Conservation (phyloP, 2,113 vertebrate genomes). For the Amphiprion ocellaris region DNA sequence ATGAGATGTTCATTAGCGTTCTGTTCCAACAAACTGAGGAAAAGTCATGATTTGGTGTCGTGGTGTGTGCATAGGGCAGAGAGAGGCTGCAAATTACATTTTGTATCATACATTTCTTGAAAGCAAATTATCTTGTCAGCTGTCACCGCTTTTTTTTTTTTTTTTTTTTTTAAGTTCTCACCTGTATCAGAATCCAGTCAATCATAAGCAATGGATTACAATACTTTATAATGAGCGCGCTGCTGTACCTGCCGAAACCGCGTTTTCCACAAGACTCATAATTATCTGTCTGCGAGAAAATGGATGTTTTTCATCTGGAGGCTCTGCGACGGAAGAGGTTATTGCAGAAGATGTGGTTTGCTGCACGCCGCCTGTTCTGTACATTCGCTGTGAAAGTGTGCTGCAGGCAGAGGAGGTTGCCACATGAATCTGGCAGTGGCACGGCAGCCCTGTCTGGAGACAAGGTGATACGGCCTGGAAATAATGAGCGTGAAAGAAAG, state of each 20-base stretch:
- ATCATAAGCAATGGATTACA: constrained; percentile 39
- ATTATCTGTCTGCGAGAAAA: constrained; percentile 55
- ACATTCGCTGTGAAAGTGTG: constrained; percentile 33
- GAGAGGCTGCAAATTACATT: constrained; percentile 7
- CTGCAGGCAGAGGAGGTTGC: constrained; percentile 52
- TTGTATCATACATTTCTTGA: constrained; percentile 23
- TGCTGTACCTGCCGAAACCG: constrained; percentile 31
- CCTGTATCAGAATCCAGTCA: constrained; percentile 47
- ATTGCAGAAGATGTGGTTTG: constrained; percentile 35
- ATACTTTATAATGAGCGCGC: constrained; percentile 50
- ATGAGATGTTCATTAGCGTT: constrained; percentile 3
- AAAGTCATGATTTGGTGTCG: constrained; percentile 5
- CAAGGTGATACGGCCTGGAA: constrained; percentile 82
- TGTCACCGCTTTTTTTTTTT: constrained; percentile 20
- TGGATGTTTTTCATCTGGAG: constrained; percentile 38
- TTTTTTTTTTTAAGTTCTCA: constrained; percentile 12
- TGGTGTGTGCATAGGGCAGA: neutral
- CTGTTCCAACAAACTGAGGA: constrained; percentile 21
- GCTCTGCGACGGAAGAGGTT: constrained; percentile 23
- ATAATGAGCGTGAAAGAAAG: constrained; percentile 83
- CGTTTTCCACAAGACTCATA: constrained; percentile 37
- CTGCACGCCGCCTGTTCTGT: constrained; percentile 5
- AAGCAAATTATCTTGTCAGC: constrained; percentile 47
- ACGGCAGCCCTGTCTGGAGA: constrained; percentile 73
- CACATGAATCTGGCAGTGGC: constrained; percentile 66